Base-by-base conservation (phyloP, 2,113 vertebrate genomes). In the Cottus gobio region DNA sequence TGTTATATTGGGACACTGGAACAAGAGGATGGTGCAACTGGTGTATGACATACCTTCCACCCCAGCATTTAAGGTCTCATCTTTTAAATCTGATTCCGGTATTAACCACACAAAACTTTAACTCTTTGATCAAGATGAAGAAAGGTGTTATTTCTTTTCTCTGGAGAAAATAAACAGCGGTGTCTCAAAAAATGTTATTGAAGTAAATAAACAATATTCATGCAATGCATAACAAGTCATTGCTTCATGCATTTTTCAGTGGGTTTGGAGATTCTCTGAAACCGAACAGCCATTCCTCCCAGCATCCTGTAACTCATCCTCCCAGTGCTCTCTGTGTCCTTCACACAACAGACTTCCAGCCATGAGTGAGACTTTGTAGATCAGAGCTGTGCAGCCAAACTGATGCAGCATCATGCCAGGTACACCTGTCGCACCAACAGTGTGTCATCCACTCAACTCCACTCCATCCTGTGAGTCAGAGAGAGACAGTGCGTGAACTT, bases 401-500 rank as follows among this genome's bases (percentile, higher is more conserved):
- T 84, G 76, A 65, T 63, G 0, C 31, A 86, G 30, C 44, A 71
- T 57, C 42, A 50, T 37, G 73, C 15, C 82, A 84, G 73, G 80
- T 82, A 72, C 58, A 87, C 36, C 71, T 85, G 42, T 75, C 48
- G 60, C 62, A 71, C 30, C 73, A 44, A 50, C 48, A 77, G 67
- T 64, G 11, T 66, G 57, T 75, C 77, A 84, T 85, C 75, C 80
- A 63, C 80, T 72, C 52, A 31, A 18, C 73, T 65, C 70, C 62
- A 26, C 46, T 71, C 67, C 11, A 4, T 34, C 60, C 54, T 39
- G 13, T 89, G 88, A 92, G 71, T 86, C 79, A 86, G 64, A 71
- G 65, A 67, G 30, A 64, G 18, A 77, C 56, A 68, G 30, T 20
- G 50, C 65, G 62, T 62, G 70, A 85, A 74, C 16, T 39, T 20